Percentiles rank a stretch among this genome's conserved stretches.
These are phyloP conservation scores for Corvus moneduloides DNA, from an alignment of 2,113 vertebrate genomes.

Conservation along the genomic window DNA sequence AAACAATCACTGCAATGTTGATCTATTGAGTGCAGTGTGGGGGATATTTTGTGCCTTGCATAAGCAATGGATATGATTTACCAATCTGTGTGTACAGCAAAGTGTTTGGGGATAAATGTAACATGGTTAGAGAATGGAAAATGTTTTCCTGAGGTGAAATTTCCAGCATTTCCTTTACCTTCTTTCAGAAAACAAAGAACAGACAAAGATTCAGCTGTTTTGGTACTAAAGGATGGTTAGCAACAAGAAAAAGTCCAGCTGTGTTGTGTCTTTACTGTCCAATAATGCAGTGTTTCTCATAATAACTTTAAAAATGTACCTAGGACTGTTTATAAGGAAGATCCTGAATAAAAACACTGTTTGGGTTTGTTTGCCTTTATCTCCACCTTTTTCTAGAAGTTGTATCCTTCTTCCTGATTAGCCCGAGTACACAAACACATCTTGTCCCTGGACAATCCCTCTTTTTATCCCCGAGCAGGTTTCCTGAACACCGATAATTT, in stretches of 20 bases:
- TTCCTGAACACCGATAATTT: neutral
- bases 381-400: neutral
- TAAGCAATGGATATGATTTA: neutral
- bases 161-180: neutral
- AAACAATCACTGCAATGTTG: neutral
- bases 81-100: neutral
- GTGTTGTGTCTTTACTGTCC: neutral
- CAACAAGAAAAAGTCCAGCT: neutral
- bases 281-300: neutral
- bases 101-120: neutral
- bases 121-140: neutral
- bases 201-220: neutral
- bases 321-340: neutral
- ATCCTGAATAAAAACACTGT: neutral
- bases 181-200: neutral
- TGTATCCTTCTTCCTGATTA: neutral
- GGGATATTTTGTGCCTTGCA: neutral
- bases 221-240: neutral
- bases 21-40: neutral
- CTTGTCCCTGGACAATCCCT: neutral
- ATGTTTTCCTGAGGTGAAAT: neutral
- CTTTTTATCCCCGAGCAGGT: neutral
- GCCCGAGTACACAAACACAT: neutral
- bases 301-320: neutral
- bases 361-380: neutral